Base-by-base conservation (phyloP, 2,797 vertebrate species). In the Lithobates sylvaticus region DNA sequence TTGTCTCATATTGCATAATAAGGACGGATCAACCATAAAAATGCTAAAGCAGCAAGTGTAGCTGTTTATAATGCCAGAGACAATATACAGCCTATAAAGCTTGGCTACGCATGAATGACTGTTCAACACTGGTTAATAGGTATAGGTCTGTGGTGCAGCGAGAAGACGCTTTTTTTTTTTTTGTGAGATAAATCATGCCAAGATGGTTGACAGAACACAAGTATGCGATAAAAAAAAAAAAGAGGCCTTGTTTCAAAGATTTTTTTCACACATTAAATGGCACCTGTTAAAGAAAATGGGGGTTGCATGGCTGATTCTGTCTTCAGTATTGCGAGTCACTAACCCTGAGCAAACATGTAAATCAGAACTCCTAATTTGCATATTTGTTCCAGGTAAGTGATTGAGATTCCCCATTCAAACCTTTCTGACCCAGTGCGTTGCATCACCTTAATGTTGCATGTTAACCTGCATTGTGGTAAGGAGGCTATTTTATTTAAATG, bases 61-160 rank as follows among this genome's bases (percentile, higher is more conserved):
- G 71, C 76, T 79, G 73, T 76, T 84, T 83, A 80, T 83, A 78
- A 83, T 78, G 86, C 80, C 76, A 39, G 54, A 70, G 47, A 87
- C 81, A 76, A 84, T 76, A 87, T 87, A 84, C 75, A 39, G 76
- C 76, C 81, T 73, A 71, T 87, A 87, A 87, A 87, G 72, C 32
- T 50, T 54, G 64, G 76, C 78, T 84, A 61, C 64, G 81, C 81
- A 29, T 79, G 86, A 80, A 80, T 84, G 77, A 87, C 76, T 80
- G 29, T 87, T 83, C 86, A 87, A 68, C 76, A 68, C 36, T 83
- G 61, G 69, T 72, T 83, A 75, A 83, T 79, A 79, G 78, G 81
- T 79, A 83, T 79, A 70, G 79, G 81, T 75, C 65, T 82, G 67
- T 16, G 44, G 71, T 58, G 64, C 61, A 80, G 86, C 70, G 65